Conservation (phyloP, 2,797 vertebrate genomes). For the Uromys caudimaculatus region DNA sequence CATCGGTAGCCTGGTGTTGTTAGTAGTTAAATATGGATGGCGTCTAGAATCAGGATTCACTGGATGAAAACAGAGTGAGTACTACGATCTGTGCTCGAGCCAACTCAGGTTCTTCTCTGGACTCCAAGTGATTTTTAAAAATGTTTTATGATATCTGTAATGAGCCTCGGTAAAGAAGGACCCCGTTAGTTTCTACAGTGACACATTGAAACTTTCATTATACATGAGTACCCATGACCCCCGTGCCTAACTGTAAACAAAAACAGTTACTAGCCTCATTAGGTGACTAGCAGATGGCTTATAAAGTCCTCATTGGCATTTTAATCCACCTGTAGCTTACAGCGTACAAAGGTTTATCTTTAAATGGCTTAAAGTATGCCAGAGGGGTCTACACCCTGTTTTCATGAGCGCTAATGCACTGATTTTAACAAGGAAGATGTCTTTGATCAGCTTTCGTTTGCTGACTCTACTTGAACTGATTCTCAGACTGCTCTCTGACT, state of each 20-base stretch:
- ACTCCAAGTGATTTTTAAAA: slow-evolving; percentile 80
- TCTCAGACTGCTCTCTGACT: not conserved
- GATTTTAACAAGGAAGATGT: slow-evolving; percentile 80
- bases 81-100: slow-evolving; percentile 75
- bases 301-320: slow-evolving; percentile 88
- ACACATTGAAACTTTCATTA: slow-evolving; percentile 86
- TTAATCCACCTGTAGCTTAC: slow-evolving; percentile 87
- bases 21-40: slow-evolving; percentile 63
- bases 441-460: slow-evolving; percentile 62
- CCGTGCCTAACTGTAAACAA: slow-evolving; percentile 89
- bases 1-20: slow-evolving; percentile 56
- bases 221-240: slow-evolving; percentile 87
- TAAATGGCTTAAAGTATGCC: slow-evolving; percentile 86
- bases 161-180: slow-evolving; percentile 84
- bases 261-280: slow-evolving; percentile 89
- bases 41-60: slow-evolving; percentile 70
- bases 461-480: slow-evolving; percentile 64
- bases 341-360: slow-evolving; percentile 88
- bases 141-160: slow-evolving; percentile 87
- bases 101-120: slow-evolving; percentile 83
- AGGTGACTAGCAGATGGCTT: slow-evolving; percentile 90
- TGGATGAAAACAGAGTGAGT: slow-evolving; percentile 67
- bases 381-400: slow-evolving; percentile 82
- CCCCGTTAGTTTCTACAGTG: slow-evolving; percentile 84
- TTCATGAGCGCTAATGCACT: slow-evolving; percentile 84